Conservation (phyloP, 2,888 invertebrate genomes). For the Thera obeliscata region DNA sequence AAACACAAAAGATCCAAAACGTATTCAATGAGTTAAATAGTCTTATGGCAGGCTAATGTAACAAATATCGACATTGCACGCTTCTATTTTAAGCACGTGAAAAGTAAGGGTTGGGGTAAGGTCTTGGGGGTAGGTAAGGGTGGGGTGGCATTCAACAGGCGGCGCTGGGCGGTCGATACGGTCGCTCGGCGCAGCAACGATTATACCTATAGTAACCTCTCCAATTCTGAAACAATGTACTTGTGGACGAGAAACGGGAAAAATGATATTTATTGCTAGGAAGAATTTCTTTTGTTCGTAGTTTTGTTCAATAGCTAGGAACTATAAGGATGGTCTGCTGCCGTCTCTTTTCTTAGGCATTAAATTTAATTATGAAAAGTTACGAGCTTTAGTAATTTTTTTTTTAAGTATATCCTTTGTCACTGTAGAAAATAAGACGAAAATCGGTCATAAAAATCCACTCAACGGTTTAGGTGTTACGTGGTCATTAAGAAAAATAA, state of each 20-base stretch:
- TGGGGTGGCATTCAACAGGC: conserved; percentile 82
- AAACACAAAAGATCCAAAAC: conserved; percentile 19
- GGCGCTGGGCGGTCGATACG: conserved; percentile 80
- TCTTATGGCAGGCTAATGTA: conserved; percentile 73
- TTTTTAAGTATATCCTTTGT: no score
- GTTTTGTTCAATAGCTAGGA: no score
- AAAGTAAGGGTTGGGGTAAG: conserved; percentile 71
- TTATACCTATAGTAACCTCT: conserved; percentile 55
- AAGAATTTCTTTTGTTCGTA: no score
- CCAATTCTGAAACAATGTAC: conserved; percentile 31
- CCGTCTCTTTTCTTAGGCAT: no score
- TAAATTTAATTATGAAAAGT: no score
- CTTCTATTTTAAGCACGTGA: conserved; percentile 83
- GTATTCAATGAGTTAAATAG: conserved; percentile 56
- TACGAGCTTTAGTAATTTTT: no score
- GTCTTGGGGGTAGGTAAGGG: conserved; percentile 55
- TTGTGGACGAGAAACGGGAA: conserved; percentile 11
- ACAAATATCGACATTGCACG: conserved; percentile 80
- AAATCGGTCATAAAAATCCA: no score
- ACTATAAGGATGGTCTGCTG: no score
- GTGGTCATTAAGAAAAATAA: no score
- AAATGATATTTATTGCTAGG: neutral
- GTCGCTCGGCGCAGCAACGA: conserved; percentile 68
- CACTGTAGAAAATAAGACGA: no score
- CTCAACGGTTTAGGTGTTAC: no score